Evolutionary conservation across 1,140 invertebrate species (phyloP).

Genomic region (Micrasema longulum): DNA sequence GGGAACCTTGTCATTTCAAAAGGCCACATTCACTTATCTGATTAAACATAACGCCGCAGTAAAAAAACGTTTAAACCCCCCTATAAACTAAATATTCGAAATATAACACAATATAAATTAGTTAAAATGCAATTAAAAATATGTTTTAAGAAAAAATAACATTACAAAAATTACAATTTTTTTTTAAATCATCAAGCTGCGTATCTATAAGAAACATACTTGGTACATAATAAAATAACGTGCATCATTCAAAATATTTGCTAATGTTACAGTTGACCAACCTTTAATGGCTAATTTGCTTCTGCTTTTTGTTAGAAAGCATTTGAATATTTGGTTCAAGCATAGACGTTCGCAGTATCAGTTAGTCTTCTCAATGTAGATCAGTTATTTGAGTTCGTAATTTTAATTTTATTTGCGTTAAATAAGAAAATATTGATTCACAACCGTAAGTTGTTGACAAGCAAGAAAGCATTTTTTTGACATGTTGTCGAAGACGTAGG

Average conservation of each 20-base stretch:
- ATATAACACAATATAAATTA: conserved; percentile 4
- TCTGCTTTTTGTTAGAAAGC: too few species aligned
- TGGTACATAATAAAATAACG: not conserved
- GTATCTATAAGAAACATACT: not conserved
- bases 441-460: conserved; percentile 19
- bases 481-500: conserved; percentile 17
- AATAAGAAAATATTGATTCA: conserved; percentile 21
- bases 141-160: conserved; percentile 4
- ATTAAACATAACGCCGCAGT: not conserved
- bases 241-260: not conserved
- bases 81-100: conserved; percentile 4
- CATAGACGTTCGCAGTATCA: too few species aligned
- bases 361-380: too few species aligned
- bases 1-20: too few species aligned
- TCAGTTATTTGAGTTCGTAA: too few species aligned
- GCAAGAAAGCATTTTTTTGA: conserved; percentile 26
- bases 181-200: not conserved
- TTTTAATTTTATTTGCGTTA: not conserved
- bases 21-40: too few species aligned
- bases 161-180: conserved; percentile 14
- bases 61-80: not conserved
- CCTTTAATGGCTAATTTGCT: too few species aligned
- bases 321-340: too few species aligned
- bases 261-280: too few species aligned
- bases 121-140: not conserved